phyloP scores from a whole-genome alignment of 2,797 vertebrate species.

The Gouania willdenowi region DNA sequence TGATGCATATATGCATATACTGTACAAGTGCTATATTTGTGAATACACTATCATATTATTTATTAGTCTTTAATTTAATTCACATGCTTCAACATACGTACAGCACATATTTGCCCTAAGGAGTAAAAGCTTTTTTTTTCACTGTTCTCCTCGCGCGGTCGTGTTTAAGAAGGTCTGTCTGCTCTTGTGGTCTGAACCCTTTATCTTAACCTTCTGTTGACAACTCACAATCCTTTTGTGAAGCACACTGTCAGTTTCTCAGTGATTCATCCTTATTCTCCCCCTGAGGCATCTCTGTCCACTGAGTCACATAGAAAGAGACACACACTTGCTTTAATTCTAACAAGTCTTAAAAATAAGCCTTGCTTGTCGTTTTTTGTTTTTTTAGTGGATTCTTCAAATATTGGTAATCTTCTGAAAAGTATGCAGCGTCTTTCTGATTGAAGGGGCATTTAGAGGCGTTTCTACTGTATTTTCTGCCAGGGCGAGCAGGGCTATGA shows the following conservation, averaged over 20 bases:
- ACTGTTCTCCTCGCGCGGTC: too few relatives aligned
- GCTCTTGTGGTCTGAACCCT: conserved; percentile 39
- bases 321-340: conserved; percentile 46
- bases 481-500: conserved; percentile 32
- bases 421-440: conserved; percentile 40
- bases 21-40: too few relatives aligned
- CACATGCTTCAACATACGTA: too few relatives aligned
- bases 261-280: conserved; percentile 30
- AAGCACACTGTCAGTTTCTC: conserved; percentile 38
- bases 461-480: conserved; percentile 44
- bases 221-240: conserved; percentile 52
- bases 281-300: conserved; percentile 45
- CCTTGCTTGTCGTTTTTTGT: conserved; percentile 28
- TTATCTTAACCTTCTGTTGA: too few relatives aligned
- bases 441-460: conserved; percentile 61
- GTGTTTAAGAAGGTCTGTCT: too few relatives aligned
- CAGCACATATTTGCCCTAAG: too few relatives aligned
- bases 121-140: too few relatives aligned
- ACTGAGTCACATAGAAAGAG: conserved; percentile 31
- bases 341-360: conserved; percentile 43
- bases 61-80: too few relatives aligned
- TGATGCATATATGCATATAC: too few relatives aligned
- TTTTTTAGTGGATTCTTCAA: conserved; percentile 8
- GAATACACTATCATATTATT: too few relatives aligned
- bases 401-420: conserved; percentile 21